These are phyloP conservation scores for Patagioenas fasciata DNA, from an alignment of 2,113 vertebrate species.

Conservation along the genomic window DNA sequence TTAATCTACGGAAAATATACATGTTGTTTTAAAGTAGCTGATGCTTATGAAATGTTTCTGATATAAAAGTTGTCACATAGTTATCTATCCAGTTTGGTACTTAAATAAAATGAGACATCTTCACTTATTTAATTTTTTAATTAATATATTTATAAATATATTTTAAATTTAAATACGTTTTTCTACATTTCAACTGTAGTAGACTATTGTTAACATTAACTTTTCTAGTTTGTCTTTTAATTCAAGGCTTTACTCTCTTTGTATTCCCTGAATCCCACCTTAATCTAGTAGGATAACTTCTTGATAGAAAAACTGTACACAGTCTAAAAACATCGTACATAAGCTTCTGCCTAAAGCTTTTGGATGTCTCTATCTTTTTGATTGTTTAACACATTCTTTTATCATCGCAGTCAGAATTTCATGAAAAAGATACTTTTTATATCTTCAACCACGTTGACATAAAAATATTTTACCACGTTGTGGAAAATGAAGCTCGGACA, in stretches of 20 bases:
- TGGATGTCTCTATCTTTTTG: not conserved
- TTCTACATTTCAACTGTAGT: not conserved
- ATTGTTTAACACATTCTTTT: constrained; percentile 10
- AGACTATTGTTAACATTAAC: not conserved
- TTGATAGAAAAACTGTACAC: not conserved
- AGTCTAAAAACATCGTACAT: not conserved
- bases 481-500: constrained; percentile 81
- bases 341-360: not conserved
- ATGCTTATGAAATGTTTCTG: not conserved
- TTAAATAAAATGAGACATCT: not conserved
- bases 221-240: not conserved
- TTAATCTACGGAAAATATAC: not conserved
- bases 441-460: constrained; percentile 98
- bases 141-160: not conserved
- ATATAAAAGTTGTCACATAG: not conserved
- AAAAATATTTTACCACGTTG: constrained; percentile 89
- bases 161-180: not conserved
- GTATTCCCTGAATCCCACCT: not conserved
- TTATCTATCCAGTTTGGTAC: not conserved
- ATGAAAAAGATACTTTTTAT: constrained; percentile 91
- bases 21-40: not conserved
- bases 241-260: not conserved
- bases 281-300: not conserved
- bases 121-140: not conserved
- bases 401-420: constrained; percentile 85